These are phyloP conservation scores for Gari tellinella DNA, from an alignment of 2,888 invertebrate species.

Conservation along the genomic window DNA sequence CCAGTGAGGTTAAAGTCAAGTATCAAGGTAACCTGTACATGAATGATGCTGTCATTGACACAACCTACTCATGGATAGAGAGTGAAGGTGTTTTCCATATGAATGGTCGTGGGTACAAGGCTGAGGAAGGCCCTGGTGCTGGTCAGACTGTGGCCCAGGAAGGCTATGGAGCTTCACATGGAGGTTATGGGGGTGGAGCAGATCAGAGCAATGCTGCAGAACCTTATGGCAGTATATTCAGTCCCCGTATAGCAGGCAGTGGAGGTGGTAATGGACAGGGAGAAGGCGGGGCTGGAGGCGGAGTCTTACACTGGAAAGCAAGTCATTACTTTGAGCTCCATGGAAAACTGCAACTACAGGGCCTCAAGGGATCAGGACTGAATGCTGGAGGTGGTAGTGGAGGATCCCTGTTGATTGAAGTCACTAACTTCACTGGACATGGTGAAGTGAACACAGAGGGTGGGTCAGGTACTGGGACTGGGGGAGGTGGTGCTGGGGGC, in stretches of 20 bases:
- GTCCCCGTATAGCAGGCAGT: conserved; percentile 66
- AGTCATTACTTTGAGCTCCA: conserved; percentile 72
- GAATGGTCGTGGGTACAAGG: conserved; percentile 67
- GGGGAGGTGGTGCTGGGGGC: conserved; percentile 76
- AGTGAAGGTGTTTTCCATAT: conserved; percentile 74
- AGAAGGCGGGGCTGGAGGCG: conserved; percentile 72
- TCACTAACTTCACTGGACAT: conserved; percentile 76
- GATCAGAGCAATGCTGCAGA: conserved; percentile 40
- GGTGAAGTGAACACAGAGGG: conserved; percentile 73
- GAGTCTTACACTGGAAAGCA: conserved; percentile 68
- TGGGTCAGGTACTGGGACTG: conserved; percentile 67
- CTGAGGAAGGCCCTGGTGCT: conserved; percentile 65
- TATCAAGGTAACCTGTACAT: conserved; percentile 72
- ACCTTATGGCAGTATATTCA: conserved; percentile 72
- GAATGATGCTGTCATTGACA: conserved; percentile 70
- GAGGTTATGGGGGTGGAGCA: conserved; percentile 73
- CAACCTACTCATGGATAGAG: conserved; percentile 74
- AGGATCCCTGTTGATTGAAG: conserved; percentile 69
- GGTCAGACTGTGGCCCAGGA: conserved; percentile 58
- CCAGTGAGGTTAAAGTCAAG: conserved; percentile 72
- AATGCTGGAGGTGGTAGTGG: conserved; percentile 76
- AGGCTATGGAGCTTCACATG: conserved; percentile 75
- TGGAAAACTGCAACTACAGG: conserved; percentile 70
- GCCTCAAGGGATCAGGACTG: conserved; percentile 59
- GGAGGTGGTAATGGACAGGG: conserved; percentile 74